phyloP scores from a whole-genome alignment of 2,888 invertebrate genomes.

The Caenorhabditis parvicauda region DNA sequence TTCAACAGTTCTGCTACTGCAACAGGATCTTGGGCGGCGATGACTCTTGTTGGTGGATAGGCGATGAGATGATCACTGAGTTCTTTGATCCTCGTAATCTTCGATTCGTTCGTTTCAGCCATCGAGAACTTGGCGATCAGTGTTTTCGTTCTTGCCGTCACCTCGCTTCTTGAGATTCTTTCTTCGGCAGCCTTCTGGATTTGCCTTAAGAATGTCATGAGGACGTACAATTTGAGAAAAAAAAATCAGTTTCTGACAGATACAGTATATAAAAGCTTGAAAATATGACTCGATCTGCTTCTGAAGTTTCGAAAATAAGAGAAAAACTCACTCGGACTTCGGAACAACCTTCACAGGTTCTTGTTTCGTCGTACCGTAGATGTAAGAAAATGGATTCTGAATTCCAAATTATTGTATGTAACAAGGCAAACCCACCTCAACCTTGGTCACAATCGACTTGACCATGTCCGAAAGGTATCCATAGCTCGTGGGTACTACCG shows the following conservation, averaged over 20 bases:
- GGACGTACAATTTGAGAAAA: neutral
- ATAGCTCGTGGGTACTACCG: slow-evolving; percentile 19
- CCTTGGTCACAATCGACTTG: slow-evolving; percentile 19
- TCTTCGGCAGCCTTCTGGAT: slow-evolving; percentile 34
- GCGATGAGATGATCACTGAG: slow-evolving; percentile 48
- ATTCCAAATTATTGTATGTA: neutral
- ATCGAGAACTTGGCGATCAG: slow-evolving; percentile 37
- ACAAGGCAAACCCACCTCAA: slow-evolving; percentile 13
- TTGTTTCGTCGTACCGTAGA: neutral
- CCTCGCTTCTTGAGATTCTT: slow-evolving; percentile 41
- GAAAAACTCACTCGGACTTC: slow-evolving; percentile 19
- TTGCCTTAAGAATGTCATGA: slow-evolving; percentile 4
- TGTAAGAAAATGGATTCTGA: neutral
- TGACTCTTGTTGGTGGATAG: slow-evolving; percentile 48
- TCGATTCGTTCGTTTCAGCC: slow-evolving; percentile 36
- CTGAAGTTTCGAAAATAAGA: slow-evolving; percentile 3
- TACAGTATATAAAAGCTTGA: neutral
- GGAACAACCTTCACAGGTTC: slow-evolving; percentile 13
- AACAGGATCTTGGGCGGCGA: slow-evolving; percentile 35
- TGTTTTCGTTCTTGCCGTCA: slow-evolving; percentile 36
- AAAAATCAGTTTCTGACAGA: neutral
- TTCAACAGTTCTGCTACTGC: slow-evolving; percentile 35
- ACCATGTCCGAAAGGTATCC: slow-evolving; percentile 21
- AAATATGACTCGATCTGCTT: no score
- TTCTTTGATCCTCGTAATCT: slow-evolving; percentile 33